Evolutionary conservation across 2,113 vertebrate species (phyloP).

Genomic region (Sturnus vulgaris): DNA sequence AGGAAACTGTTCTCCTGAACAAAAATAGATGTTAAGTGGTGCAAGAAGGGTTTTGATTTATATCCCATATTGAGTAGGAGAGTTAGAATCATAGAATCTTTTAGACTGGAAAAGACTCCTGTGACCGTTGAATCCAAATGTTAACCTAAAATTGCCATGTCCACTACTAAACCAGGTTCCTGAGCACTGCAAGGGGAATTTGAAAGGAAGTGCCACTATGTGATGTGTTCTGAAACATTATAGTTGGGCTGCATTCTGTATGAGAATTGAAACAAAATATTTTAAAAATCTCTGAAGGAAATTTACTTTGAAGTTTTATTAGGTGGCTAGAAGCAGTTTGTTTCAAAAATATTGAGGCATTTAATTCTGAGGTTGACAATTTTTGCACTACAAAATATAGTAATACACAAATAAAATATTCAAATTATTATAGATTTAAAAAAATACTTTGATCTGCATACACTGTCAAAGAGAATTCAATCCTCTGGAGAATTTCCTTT

Average conservation of each 20-base stretch:
- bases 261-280: background rate
- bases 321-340: background rate
- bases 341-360: background rate
- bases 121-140: background rate
- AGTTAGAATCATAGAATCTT: background rate
- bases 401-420: background rate
- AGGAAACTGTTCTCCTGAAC: background rate
- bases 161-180: background rate
- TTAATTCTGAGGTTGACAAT: background rate
- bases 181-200: background rate
- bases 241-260: background rate
- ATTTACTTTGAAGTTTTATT: background rate
- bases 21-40: background rate
- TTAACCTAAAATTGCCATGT: background rate
- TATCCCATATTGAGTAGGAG: background rate
- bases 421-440: background rate
- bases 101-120: background rate
- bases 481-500: background rate
- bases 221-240: background rate
- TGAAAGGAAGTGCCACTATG: background rate
- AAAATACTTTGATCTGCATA: background rate
- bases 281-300: background rate
- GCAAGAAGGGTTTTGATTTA: background rate
- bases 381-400: background rate
- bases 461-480: background rate